These are phyloP conservation scores for Cryptoprocta ferox DNA, from an alignment of 2,797 vertebrate species.

Conservation along the genomic window DNA sequence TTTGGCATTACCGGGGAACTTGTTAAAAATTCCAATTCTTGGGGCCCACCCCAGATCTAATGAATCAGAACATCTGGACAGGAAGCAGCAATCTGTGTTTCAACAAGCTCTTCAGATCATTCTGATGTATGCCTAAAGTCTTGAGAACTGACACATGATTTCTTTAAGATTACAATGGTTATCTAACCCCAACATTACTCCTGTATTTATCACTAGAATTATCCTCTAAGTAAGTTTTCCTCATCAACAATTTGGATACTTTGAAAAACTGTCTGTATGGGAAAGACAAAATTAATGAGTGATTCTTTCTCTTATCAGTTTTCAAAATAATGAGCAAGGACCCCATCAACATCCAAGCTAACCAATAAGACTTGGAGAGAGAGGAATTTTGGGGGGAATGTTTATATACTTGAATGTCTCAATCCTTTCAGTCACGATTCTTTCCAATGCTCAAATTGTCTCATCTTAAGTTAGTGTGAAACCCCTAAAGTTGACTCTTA, in stretches of 20 bases:
- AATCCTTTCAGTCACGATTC: neutral
- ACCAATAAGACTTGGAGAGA: neutral
- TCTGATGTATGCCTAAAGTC: neutral
- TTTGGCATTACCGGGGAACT: neutral
- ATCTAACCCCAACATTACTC: neutral
- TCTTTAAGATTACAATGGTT: neutral
- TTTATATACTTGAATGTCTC: neutral
- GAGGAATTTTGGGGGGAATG: neutral
- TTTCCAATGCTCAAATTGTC: neutral
- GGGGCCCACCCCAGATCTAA: neutral
- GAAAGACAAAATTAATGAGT: neutral
- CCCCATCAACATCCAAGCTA: neutral
- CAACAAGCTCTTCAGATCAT: neutral
- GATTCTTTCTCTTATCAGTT: neutral
- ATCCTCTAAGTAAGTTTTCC: neutral
- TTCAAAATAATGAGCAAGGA: neutral
- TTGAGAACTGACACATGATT: neutral
- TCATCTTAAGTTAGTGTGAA: neutral
- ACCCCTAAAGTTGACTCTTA: neutral
- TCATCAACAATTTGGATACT: neutral
- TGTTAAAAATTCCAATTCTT: conserved; percentile 6
- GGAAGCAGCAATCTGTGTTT: neutral
- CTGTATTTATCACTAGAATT: neutral
- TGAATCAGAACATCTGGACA: neutral
- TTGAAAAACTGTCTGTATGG: neutral